phyloP scores from a whole-genome alignment of 2,113 vertebrate genomes.

The Misgurnus anguillicaudatus region DNA sequence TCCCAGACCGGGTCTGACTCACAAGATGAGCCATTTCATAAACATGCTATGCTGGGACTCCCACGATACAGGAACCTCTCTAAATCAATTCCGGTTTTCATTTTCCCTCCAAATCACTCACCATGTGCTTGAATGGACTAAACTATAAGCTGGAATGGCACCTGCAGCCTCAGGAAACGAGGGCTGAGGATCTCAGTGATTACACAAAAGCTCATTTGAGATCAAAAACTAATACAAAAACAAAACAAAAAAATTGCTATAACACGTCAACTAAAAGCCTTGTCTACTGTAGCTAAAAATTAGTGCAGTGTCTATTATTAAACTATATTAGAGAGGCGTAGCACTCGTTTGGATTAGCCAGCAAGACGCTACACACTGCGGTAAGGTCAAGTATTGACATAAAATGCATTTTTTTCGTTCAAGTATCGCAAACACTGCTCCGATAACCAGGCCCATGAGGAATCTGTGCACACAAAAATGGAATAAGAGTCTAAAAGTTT shows the following conservation, averaged over 20 bases:
- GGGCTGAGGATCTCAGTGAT: constrained; percentile 24
- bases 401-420: constrained; percentile 69
- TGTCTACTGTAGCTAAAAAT: constrained; percentile 61
- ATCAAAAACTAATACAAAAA: constrained; percentile 16
- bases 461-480: constrained; percentile 23
- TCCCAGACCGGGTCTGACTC: not conserved
- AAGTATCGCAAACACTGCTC: constrained; percentile 61
- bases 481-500: no score
- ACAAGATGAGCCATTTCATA: constrained; percentile 3
- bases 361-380: constrained; percentile 66
- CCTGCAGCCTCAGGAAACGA: constrained; percentile 13
- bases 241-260: constrained; percentile 18
- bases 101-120: constrained; percentile 8
- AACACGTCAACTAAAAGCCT: constrained; percentile 31
- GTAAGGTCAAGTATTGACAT: constrained; percentile 74
- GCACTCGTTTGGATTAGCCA: constrained; percentile 66
- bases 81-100: not conserved
- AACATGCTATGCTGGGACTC: constrained; percentile 21
- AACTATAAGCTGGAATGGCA: constrained; percentile 37
- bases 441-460: constrained; percentile 45
- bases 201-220: constrained; percentile 22
- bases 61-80: not conserved
- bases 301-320: constrained; percentile 71
- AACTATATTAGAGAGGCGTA: constrained; percentile 63
- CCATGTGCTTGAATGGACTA: constrained; percentile 9